phyloP scores from a whole-genome alignment of 2,113 vertebrate species.

The Girardinichthys multiradiatus region DNA sequence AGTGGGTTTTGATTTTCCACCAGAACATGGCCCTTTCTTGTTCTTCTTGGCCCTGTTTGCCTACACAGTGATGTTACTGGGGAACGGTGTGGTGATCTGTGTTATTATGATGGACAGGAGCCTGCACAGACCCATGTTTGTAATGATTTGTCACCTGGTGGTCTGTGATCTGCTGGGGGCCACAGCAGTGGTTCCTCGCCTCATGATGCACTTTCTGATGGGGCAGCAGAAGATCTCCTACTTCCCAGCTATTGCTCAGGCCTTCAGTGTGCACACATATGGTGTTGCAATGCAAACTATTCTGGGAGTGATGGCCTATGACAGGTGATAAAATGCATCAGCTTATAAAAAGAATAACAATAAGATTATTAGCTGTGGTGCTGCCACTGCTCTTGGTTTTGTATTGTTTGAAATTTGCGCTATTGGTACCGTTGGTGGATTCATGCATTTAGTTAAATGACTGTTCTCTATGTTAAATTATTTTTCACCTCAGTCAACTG shows the following conservation, averaged over 20 bases:
- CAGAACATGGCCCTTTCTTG: slow-evolving; percentile 33
- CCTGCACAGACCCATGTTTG: slow-evolving; percentile 70
- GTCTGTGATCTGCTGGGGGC: slow-evolving; percentile 63
- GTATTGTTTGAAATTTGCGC: too few relatives aligned
- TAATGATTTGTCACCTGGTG: slow-evolving; percentile 57
- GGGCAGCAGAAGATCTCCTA: slow-evolving; percentile 55
- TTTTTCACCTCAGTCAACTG: too few relatives aligned
- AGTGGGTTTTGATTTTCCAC: slow-evolving; percentile 58
- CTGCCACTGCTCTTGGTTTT: too few relatives aligned
- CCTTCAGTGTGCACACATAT: slow-evolving; percentile 52
- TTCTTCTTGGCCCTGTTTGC: slow-evolving; percentile 57
- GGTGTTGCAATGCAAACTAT: slow-evolving; percentile 49
- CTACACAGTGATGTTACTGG: slow-evolving; percentile 49
- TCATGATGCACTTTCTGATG: slow-evolving; percentile 62
- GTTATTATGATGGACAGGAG: slow-evolving; percentile 46
- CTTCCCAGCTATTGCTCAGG: slow-evolving; percentile 52
- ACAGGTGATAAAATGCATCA: slow-evolving; percentile 51
- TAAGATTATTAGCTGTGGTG: too few relatives aligned
- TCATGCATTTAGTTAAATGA: too few relatives aligned
- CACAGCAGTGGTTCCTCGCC: slow-evolving; percentile 43
- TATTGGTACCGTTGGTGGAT: too few relatives aligned
- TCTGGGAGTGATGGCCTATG: slow-evolving; percentile 65
- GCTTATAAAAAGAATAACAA: too few relatives aligned
- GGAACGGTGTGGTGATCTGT: slow-evolving; percentile 48
- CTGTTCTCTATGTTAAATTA: too few relatives aligned